Percentiles rank a stretch among this genome's conserved stretches.
Conservation (phyloP, 2,797 vertebrate genomes). For the Sternotherus odoratus region DNA sequence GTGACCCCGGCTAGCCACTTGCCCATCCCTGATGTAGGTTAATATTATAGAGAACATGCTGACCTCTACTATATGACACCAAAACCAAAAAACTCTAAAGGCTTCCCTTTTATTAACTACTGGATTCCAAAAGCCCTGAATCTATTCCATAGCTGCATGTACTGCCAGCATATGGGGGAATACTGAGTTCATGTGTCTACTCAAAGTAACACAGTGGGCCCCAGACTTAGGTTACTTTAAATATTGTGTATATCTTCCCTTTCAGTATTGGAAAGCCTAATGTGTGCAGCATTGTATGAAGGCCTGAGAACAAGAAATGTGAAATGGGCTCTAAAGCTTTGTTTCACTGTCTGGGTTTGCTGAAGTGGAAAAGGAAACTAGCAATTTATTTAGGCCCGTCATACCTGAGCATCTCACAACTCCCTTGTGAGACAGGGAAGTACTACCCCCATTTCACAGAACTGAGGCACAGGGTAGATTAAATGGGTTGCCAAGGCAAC, state of each 20-base stretch:
- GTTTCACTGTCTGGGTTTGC: neutral
- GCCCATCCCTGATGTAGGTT: neutral
- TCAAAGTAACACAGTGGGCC: neutral
- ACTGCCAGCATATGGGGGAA: neutral
- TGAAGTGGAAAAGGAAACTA: neutral
- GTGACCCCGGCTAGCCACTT: neutral
- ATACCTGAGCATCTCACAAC: neutral
- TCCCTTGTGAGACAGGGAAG: neutral
- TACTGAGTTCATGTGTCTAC: neutral
- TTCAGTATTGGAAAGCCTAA: neutral
- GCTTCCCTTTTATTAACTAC: neutral
- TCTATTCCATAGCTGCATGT: neutral
- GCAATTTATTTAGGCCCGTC: neutral
- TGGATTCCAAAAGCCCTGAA: neutral
- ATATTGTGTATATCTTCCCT: neutral
- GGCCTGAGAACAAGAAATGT: neutral
- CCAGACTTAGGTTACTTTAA: neutral
- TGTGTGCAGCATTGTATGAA: neutral
- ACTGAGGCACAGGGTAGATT: neutral
- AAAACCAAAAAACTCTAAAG: neutral
- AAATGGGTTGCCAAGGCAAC: neutral
- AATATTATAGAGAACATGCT: neutral
- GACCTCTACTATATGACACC: neutral
- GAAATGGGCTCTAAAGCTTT: neutral
- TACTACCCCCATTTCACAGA: neutral